Evolutionary conservation across 2,113 vertebrate species (phyloP).

Genomic region (Lampris megalopsis): DNA sequence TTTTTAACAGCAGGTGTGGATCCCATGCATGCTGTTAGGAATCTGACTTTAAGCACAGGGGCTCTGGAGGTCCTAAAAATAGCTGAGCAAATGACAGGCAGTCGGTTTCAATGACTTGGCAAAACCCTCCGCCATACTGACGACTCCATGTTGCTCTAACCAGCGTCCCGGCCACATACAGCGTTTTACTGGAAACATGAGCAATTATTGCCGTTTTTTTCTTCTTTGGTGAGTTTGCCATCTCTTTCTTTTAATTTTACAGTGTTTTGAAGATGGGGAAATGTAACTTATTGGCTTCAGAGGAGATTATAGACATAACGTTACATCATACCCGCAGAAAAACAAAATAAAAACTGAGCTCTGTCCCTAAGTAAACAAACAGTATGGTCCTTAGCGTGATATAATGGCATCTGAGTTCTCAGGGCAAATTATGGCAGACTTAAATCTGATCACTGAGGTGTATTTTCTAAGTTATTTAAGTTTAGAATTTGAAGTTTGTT

Average conservation of each 20-base stretch:
- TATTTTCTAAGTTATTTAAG: background rate
- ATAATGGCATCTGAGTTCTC: background rate
- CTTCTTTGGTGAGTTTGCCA: conserved; percentile 69
- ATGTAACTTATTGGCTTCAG: conserved; percentile 25
- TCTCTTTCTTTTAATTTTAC: conserved; percentile 19
- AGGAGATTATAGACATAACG: conserved; percentile 6
- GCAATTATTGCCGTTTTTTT: conserved; percentile 41
- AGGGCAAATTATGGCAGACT: background rate
- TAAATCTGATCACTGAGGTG: background rate
- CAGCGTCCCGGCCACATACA: conserved; percentile 23
- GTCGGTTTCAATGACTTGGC: conserved; percentile 71
- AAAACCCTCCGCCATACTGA: conserved; percentile 53
- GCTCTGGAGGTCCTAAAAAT: conserved; percentile 78
- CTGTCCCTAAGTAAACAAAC: conserved; percentile 29
- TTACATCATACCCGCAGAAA: background rate
- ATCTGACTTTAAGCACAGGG: conserved; percentile 62
- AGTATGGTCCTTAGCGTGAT: background rate
- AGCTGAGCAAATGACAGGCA: conserved; percentile 59
- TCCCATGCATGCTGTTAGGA: conserved; percentile 68
- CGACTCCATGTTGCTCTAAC: conserved; percentile 53
- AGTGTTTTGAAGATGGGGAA: conserved; percentile 36
- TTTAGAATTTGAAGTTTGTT: background rate
- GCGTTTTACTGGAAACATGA: conserved; percentile 65
- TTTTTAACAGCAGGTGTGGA: conserved; percentile 79
- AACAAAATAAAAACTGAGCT: background rate